Evolutionary conservation across 2,888 invertebrate genomes (phyloP), one percentile per base, ranked within the genome.

Genomic region (Metalampra italica): DNA sequence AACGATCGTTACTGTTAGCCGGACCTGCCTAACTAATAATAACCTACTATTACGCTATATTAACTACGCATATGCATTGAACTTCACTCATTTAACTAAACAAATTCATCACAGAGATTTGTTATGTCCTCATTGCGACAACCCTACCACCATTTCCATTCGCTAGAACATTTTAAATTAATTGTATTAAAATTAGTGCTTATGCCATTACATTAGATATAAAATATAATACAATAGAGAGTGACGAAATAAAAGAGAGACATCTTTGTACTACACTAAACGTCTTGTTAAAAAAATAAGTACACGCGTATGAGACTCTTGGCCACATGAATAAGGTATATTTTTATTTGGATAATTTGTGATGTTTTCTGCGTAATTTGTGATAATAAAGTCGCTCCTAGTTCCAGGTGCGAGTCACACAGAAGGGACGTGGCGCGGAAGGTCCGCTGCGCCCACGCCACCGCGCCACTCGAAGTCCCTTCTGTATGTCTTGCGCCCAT

Each of bases 161-260:
- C 82, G 66, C 72, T 36, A 36, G 36, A 36, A 59, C 76, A 78
- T 71, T 59, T 61, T 66, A 71, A 60, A 62, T 70, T 60, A 68
- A 73, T 71, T 70, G 62, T 62, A 76, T 71, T 75, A 71, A 75
- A 64, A 61, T 75, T 73, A 76, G 69, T 76, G 75, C 74, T 76
- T 80, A 82, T 57, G 55, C 52, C 61, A 64, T 66, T 62, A 77
- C 65, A 73, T 71, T 71, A 75, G 66, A 71, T 68, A 75, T 71
- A 77, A 11, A 37, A 12, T 68, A 75, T 71, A 77, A 79, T 82
- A 84, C 79, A 82, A 75, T 86, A 89, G 88, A 89, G 87, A 87
- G 89, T 86, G 79, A 78, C 79, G 74, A 82, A 78, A 77, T 79
- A 74, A 80, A 76, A 89, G 88, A 89, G 89, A 89, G 89, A 89